These are phyloP conservation scores for Rhinoderma darwinii DNA, from an alignment of 2,113 vertebrate genomes.

Conservation along the genomic window DNA sequence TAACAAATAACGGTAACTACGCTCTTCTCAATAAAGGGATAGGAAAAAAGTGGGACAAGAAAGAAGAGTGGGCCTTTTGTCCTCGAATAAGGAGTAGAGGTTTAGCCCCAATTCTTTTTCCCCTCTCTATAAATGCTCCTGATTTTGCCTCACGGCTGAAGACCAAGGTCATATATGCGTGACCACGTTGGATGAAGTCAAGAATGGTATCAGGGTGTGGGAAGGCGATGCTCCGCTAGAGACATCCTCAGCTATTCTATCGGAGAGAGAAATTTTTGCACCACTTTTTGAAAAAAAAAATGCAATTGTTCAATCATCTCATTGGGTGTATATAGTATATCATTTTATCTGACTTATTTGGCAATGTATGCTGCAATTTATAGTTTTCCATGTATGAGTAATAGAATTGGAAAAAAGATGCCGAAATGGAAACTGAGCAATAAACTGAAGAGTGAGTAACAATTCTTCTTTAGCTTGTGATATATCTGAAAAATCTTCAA, in stretches of 20 bases:
- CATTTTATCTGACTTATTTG: not conserved
- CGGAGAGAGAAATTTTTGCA: not conserved
- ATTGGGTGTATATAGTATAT: not conserved
- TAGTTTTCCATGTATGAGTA: not conserved
- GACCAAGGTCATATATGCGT: not conserved
- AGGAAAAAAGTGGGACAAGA: no score
- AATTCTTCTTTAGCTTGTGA: constrained; percentile 9
- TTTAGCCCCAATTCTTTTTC: no score
- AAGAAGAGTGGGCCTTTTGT: no score
- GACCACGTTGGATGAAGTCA: not conserved
- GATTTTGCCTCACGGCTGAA: not conserved
- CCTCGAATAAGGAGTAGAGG: no score
- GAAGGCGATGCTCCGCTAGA: not conserved
- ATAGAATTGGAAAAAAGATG: not conserved
- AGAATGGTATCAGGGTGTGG: not conserved
- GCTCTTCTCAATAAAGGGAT: no score
- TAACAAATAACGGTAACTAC: no score
- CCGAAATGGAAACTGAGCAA: not conserved
- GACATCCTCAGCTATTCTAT: not conserved
- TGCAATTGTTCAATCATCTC: not conserved
- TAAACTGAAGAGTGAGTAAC: not conserved
- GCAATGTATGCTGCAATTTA: not conserved
- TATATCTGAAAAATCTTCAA: constrained; percentile 29
- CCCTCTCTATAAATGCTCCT: no score
- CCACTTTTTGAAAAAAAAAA: not conserved